A percentile compares a stretch with the other conserved stretches of the same genome.
These are phyloP conservation scores for Semaprochilodus insignis DNA, from an alignment of 2,797 vertebrate species.

Conservation along the genomic window DNA sequence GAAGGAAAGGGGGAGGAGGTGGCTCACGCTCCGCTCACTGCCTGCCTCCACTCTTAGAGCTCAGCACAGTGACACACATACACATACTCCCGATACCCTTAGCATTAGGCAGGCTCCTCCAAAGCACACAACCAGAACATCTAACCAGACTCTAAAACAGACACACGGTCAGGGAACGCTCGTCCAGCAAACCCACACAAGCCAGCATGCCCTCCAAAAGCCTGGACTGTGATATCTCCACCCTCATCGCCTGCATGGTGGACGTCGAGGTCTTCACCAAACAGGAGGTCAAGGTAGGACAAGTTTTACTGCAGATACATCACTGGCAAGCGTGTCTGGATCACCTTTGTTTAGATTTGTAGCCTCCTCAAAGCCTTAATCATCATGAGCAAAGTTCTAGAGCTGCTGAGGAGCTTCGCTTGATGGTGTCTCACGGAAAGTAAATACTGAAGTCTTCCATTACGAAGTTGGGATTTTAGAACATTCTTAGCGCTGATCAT, in stretches of 20 bases:
- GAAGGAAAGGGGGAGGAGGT: constrained; percentile 18
- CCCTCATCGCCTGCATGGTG: constrained; percentile 85
- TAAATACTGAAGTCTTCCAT: not conserved
- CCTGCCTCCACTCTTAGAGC: constrained; percentile 57
- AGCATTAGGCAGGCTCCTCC: not conserved
- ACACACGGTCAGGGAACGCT: constrained; percentile 19
- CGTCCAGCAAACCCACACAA: constrained; percentile 27
- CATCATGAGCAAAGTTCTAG: not conserved
- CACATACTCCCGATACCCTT: constrained; percentile 19
- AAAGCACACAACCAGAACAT: not conserved
- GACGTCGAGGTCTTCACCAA: constrained; percentile 85
- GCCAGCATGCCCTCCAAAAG: constrained; percentile 83
- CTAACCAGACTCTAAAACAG: not conserved
- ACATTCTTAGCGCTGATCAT: not conserved
- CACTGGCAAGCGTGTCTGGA: not conserved
- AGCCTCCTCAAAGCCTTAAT: not conserved
- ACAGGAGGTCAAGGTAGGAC: constrained; percentile 84
- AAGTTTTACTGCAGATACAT: not conserved
- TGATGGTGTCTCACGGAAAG: not conserved
- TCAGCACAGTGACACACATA: constrained; percentile 16
- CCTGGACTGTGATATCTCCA: constrained; percentile 85
- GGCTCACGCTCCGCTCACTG: constrained; percentile 64
- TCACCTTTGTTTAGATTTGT: not conserved
- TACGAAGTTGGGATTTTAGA: not conserved
- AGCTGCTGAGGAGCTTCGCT: not conserved